Evolutionary conservation across 2,888 invertebrate genomes (phyloP).

Genomic region (Cryptops parisi): DNA sequence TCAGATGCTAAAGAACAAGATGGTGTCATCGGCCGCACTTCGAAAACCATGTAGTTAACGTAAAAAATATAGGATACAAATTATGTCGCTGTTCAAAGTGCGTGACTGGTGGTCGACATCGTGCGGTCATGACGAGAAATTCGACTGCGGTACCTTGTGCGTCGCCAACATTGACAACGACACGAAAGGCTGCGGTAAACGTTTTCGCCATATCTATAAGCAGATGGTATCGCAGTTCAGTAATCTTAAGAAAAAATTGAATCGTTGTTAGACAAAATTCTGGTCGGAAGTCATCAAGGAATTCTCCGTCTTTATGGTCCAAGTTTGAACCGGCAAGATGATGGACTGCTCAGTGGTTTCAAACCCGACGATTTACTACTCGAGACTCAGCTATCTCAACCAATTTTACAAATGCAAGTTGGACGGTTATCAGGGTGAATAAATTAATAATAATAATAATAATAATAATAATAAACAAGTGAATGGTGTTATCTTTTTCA

Average conservation of each 20-base stretch:
- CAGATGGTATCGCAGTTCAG: too few species aligned
- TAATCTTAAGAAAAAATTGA: too few species aligned
- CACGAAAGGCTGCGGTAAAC: constrained; percentile 23
- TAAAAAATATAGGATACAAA: too few species aligned
- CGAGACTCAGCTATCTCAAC: constrained; percentile 55
- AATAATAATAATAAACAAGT: not conserved
- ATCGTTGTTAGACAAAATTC: constrained; percentile 45
- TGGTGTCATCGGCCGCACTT: too few species aligned
- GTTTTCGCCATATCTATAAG: too few species aligned
- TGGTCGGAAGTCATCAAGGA: constrained; percentile 66
- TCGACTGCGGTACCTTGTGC: constrained; percentile 40
- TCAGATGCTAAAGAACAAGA: too few species aligned
- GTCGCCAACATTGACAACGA: constrained; percentile 37
- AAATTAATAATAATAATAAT: constrained; percentile 2
- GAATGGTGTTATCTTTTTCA: not conserved
- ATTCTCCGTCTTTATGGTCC: constrained; percentile 55
- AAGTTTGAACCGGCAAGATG: constrained; percentile 36
- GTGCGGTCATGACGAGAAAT: constrained; percentile 48
- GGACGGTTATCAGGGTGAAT: constrained; percentile 43
- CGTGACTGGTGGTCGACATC: constrained; percentile 75
- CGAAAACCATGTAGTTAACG: too few species aligned
- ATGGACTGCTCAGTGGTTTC: constrained; percentile 17
- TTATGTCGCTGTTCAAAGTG: constrained; percentile 92
- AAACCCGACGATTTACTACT: constrained; percentile 45
- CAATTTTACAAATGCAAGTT: constrained; percentile 63